A percentile compares a stretch with the other conserved stretches of the same genome.
Evolutionary conservation across 2,888 invertebrate species (phyloP).

Genomic region (Acronicta alni): DNA sequence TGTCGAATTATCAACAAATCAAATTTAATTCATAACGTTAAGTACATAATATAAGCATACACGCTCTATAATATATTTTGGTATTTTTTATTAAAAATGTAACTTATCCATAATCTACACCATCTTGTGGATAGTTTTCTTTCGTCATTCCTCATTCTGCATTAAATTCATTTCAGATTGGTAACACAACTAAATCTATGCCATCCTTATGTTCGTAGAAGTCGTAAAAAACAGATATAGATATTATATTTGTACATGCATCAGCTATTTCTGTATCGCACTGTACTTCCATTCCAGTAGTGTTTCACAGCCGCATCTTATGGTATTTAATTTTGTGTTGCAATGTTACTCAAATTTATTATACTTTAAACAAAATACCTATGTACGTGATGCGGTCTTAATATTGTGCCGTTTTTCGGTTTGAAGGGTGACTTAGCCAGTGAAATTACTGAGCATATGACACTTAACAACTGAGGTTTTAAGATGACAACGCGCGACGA

Average conservation of each 20-base stretch:
- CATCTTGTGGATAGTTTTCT: too few species aligned
- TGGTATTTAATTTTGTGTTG: conserved; percentile 32
- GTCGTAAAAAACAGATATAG: conserved; percentile 81
- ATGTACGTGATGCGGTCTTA: too few species aligned
- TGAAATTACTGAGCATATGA: too few species aligned
- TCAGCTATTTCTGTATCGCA: conserved; percentile 79
- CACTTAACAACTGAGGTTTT: too few species aligned
- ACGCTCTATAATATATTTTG: too few species aligned
- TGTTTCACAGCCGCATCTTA: conserved; percentile 39
- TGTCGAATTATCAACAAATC: conserved; percentile 35
- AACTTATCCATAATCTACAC: too few species aligned
- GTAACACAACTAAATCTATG: conserved; percentile 18
- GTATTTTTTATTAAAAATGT: too few species aligned
- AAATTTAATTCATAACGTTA: neutral
- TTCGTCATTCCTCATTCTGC: neutral
- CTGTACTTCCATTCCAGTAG: conserved; percentile 68
- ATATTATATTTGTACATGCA: conserved; percentile 72
- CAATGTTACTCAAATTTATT: conserved; percentile 1
- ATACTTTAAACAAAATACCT: too few species aligned
- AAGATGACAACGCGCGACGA: too few species aligned
- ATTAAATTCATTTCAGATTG: conserved; percentile 16
- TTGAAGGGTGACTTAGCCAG: too few species aligned
- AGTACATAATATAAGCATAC: neutral
- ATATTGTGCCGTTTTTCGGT: too few species aligned
- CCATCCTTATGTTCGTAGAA: conserved; percentile 71